phyloP scores from a whole-genome alignment of 2,888 invertebrate genomes.

The Melieria crassipennis region DNA sequence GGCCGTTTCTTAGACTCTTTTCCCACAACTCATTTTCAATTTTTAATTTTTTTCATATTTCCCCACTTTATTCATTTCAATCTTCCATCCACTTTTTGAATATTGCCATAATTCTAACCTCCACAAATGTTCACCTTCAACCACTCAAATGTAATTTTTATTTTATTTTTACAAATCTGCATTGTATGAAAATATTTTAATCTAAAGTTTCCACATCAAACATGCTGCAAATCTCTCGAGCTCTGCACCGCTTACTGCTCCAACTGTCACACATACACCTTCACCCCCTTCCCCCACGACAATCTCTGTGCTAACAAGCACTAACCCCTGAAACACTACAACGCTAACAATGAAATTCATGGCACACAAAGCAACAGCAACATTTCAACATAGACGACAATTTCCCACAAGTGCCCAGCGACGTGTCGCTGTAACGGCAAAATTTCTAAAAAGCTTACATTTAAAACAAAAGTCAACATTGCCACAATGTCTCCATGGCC shows the following conservation, averaged over 20 bases:
- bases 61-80: too few relatives aligned
- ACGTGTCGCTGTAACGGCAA: not conserved
- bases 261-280: too few relatives aligned
- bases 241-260: not conserved
- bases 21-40: too few relatives aligned
- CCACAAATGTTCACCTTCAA: not conserved
- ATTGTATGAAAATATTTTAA: conserved; percentile 39
- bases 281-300: too few relatives aligned
- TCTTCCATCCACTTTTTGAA: too few relatives aligned
- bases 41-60: too few relatives aligned
- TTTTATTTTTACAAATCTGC: too few relatives aligned
- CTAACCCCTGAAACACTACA: not conserved
- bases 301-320: not conserved
- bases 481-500: not conserved
- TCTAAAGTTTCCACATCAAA: conserved; percentile 60
- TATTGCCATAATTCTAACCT: not conserved
- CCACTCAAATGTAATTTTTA: not conserved
- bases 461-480: conserved; percentile 13
- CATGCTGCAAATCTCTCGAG: conserved; percentile 42
- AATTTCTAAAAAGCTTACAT: conserved; percentile 16
- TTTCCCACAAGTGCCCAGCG: not conserved
- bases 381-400: not conserved
- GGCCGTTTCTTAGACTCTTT: too few relatives aligned
- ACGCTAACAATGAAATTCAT: not conserved
- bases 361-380: not conserved